Percentiles rank a stretch among this genome's conserved stretches.
These are phyloP conservation scores for Mesaphorura yosii DNA, from an alignment of 1,140 invertebrate species.

Conservation along the genomic window DNA sequence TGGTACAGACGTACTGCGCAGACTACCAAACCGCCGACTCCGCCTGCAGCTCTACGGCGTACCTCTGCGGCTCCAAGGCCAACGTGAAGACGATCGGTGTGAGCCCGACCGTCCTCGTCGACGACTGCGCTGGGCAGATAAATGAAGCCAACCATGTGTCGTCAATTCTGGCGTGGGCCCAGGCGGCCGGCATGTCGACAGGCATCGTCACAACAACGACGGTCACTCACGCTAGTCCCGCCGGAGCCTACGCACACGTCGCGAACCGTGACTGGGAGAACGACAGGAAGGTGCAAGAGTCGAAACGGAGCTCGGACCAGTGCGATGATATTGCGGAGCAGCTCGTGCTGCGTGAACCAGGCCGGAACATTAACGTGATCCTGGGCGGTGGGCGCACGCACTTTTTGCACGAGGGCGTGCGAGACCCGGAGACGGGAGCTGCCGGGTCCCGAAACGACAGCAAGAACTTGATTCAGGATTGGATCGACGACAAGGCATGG, in stretches of 20 bases:
- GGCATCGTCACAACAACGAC: conserved; percentile 61
- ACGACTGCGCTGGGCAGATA: conserved; percentile 19
- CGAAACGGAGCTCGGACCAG: conserved; percentile 14
- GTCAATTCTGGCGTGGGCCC: conserved; percentile 25
- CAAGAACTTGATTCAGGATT: neutral
- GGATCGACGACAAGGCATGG: neutral
- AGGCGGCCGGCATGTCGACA: conserved; percentile 48
- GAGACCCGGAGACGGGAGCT: neutral
- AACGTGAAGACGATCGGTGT: conserved; percentile 32
- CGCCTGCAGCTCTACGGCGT: conserved; percentile 41
- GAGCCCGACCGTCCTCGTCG: conserved; percentile 8
- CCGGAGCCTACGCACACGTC: conserved; percentile 31
- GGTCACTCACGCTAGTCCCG: conserved; percentile 56
- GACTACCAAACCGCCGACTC: conserved; percentile 42
- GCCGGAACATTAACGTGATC: conserved; percentile 31
- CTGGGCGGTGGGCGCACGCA: neutral
- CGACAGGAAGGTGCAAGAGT: conserved; percentile 24
- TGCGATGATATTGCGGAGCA: conserved; percentile 36
- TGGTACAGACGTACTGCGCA: conserved; percentile 41
- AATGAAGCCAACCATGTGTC: conserved; percentile 12
- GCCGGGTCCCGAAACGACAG: neutral
- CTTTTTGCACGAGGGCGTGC: neutral
- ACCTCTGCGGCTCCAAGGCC: conserved; percentile 38
- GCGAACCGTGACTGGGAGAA: conserved; percentile 35
- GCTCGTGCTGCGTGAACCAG: conserved; percentile 31